These are phyloP conservation scores for Betta splendens DNA, from an alignment of 2,797 vertebrate species.

Conservation along the genomic window DNA sequence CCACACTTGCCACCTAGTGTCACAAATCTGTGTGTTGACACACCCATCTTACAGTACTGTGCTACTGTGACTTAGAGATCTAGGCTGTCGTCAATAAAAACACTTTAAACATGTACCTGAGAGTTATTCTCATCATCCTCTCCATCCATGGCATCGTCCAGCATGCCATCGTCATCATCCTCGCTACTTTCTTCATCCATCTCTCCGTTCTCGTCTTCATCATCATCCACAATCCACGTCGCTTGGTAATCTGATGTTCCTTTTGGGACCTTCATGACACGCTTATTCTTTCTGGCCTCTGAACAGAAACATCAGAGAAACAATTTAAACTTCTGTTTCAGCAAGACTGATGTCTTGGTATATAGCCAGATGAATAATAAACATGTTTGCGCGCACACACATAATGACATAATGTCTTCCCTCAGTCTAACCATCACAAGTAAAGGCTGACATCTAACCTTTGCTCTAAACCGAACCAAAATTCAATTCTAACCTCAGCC, in stretches of 20 bases:
- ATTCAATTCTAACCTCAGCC: too few relatives aligned
- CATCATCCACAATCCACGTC: constrained; percentile 89
- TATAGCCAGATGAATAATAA: too few relatives aligned
- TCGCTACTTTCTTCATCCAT: constrained; percentile 76
- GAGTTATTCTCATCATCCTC: constrained; percentile 74
- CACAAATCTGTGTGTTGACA: too few relatives aligned
- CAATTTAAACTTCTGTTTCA: neutral
- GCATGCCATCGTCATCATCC: constrained; percentile 67
- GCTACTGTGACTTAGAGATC: too few relatives aligned
- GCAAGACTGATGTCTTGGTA: too few relatives aligned
- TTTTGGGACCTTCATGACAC: constrained; percentile 90
- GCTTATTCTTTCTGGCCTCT: constrained; percentile 85
- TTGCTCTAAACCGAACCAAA: too few relatives aligned
- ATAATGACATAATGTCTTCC: too few relatives aligned
- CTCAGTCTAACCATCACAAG: too few relatives aligned
- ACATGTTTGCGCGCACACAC: too few relatives aligned
- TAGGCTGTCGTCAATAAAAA: neutral
- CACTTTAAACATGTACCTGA: constrained; percentile 65
- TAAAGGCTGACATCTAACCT: too few relatives aligned
- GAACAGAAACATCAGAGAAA: constrained; percentile 10
- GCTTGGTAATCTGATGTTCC: constrained; percentile 97
- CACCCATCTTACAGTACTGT: too few relatives aligned
- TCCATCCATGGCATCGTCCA: constrained; percentile 78
- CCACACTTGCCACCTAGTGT: too few relatives aligned
- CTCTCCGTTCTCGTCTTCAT: constrained; percentile 63